These are phyloP conservation scores for Caenorhabditis inopinata DNA, from an alignment of 1,140 invertebrate genomes.

Conservation along the genomic window DNA sequence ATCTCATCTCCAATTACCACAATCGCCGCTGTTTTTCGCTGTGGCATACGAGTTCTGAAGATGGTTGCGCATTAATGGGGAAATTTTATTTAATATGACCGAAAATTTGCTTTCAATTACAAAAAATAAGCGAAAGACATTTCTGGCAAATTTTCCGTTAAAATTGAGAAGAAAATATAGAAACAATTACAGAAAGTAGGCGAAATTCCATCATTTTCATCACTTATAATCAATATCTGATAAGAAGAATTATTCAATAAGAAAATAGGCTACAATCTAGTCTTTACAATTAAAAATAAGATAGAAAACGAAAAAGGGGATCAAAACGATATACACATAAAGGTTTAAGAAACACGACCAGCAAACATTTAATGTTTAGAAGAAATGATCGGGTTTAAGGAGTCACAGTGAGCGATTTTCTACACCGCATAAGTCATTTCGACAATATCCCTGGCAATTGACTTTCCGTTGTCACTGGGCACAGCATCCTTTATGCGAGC, in stretches of 20 bases:
- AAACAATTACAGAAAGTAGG: background rate
- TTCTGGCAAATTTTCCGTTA: too few relatives aligned
- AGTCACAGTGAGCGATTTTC: too few relatives aligned
- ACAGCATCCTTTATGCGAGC: slow-evolving; percentile 52
- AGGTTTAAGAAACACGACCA: too few relatives aligned
- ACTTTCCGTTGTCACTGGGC: slow-evolving; percentile 75
- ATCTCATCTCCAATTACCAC: slow-evolving; percentile 80
- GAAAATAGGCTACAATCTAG: background rate
- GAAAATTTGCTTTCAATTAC: too few relatives aligned
- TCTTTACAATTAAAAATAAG: background rate
- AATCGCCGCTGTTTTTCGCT: slow-evolving; percentile 50
- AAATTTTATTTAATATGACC: background rate
- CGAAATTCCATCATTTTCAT: background rate
- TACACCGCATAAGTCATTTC: slow-evolving; percentile 51
- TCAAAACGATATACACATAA: background rate
- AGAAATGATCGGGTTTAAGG: too few relatives aligned
- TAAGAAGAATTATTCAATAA: too few relatives aligned
- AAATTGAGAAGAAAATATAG: background rate
- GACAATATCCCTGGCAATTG: slow-evolving; percentile 47
- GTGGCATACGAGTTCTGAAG: background rate
- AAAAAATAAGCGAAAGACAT: too few relatives aligned
- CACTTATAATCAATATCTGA: too few relatives aligned
- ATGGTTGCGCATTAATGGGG: background rate
- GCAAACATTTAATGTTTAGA: too few relatives aligned
- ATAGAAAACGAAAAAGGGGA: background rate